Percentiles rank a stretch among this genome's conserved stretches.
Conservation (phyloP, 2,797 vertebrate genomes). For the Tadarida brasiliensis region DNA sequence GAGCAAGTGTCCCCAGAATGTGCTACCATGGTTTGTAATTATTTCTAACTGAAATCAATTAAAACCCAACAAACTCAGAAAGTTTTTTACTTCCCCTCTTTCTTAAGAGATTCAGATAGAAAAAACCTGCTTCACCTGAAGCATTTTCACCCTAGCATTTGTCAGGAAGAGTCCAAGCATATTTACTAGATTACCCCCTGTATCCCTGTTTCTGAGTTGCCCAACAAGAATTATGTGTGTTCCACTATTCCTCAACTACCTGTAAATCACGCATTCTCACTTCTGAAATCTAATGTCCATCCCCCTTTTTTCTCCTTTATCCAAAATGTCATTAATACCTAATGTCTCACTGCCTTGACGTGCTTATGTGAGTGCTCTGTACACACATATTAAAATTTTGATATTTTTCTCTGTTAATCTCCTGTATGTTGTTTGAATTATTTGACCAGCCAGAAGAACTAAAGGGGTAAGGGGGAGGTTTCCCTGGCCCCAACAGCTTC, state of each 20-base stretch:
- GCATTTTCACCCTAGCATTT: background rate
- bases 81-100: background rate
- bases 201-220: background rate
- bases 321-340: background rate
- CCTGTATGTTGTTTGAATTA: background rate
- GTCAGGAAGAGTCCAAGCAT: background rate
- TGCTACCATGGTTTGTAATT: background rate
- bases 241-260: background rate
- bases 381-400: background rate
- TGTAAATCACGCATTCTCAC: background rate
- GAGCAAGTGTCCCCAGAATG: background rate
- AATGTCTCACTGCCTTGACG: background rate
- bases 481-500: background rate
- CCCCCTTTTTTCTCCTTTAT: background rate
- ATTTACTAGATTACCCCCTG: background rate
- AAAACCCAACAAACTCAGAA: background rate
- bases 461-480: background rate
- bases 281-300: background rate
- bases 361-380: background rate
- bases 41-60: background rate
- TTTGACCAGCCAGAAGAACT: background rate
- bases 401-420: background rate
- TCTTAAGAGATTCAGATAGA: background rate
- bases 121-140: background rate
- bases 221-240: background rate